A percentile compares a stretch with the other conserved stretches of the same genome.
Conservation (phyloP, 2,797 vertebrate species). For the Leontopithecus rosalia region DNA sequence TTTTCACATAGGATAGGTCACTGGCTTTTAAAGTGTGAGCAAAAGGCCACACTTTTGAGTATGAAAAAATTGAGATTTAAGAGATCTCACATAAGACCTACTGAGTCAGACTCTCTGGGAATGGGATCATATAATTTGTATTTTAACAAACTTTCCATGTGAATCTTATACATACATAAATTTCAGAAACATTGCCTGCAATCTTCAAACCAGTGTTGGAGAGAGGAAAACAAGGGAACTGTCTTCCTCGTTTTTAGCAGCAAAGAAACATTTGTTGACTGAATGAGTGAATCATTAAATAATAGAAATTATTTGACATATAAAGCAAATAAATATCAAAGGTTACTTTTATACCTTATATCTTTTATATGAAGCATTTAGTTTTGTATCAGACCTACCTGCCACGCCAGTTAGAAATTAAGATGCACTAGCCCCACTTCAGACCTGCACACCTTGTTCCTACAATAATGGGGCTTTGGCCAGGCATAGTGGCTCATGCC, state of each 20-base stretch:
- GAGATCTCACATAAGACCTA: not conserved
- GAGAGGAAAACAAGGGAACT: not conserved
- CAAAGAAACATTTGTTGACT: constrained; percentile 17
- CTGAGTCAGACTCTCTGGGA: not conserved
- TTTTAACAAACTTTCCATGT: not conserved
- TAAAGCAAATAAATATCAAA: not conserved
- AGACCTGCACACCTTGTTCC: not conserved
- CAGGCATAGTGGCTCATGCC: no score
- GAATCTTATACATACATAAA: not conserved
- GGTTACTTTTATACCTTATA: not conserved
- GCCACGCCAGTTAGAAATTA: not conserved
- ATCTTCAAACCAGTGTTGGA: not conserved
- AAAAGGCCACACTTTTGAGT: not conserved
- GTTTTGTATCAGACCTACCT: not conserved
- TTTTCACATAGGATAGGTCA: not conserved
- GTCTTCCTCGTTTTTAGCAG: constrained; percentile 17
- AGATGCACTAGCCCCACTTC: not conserved
- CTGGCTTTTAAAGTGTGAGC: not conserved
- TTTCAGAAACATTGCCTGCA: not conserved
- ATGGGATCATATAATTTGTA: not conserved
- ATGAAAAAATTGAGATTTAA: not conserved
- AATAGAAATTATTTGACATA: constrained; percentile 25
- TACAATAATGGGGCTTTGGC: not conserved
- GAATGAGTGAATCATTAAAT: constrained; percentile 26
- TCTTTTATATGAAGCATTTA: not conserved